Conservation (phyloP, 2,113 vertebrate species). For the Fulmarus glacialis region DNA sequence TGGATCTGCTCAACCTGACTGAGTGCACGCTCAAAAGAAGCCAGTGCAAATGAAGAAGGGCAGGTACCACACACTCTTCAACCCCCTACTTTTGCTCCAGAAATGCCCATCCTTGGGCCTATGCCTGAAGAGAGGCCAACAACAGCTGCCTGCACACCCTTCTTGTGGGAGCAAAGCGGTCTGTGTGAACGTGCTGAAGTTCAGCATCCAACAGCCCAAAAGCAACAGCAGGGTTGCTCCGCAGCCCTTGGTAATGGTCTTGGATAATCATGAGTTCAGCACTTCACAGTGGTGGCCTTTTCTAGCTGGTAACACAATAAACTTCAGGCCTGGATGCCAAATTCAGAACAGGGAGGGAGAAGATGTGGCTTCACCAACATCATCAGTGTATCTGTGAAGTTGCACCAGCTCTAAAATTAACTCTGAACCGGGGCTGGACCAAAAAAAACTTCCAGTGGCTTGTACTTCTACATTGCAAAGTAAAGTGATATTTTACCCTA, state of each 20-base stretch:
- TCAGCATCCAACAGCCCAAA: neutral
- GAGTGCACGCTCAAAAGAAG: neutral
- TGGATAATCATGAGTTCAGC: neutral
- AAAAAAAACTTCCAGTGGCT: neutral
- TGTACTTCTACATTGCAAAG: neutral
- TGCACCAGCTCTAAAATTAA: neutral
- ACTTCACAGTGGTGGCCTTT: neutral
- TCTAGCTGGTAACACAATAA: neutral
- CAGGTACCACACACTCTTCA: neutral
- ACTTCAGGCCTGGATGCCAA: neutral
- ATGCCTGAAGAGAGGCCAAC: accelerated
- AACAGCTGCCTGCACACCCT: neutral
- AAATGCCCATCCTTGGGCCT: neutral
- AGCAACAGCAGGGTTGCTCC: neutral
- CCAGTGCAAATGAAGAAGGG: neutral
- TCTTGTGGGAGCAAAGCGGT: neutral
- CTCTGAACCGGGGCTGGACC: neutral
- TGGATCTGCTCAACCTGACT: neutral
- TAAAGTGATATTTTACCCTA: neutral
- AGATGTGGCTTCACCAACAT: neutral
- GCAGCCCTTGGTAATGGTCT: neutral
- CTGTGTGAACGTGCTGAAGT: neutral
- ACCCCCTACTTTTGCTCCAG: neutral
- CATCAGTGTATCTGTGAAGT: accelerated
- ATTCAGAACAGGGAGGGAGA: neutral